Base-by-base conservation (phyloP, 1,140 invertebrate genomes). In the Cydia fagiglandana region DNA sequence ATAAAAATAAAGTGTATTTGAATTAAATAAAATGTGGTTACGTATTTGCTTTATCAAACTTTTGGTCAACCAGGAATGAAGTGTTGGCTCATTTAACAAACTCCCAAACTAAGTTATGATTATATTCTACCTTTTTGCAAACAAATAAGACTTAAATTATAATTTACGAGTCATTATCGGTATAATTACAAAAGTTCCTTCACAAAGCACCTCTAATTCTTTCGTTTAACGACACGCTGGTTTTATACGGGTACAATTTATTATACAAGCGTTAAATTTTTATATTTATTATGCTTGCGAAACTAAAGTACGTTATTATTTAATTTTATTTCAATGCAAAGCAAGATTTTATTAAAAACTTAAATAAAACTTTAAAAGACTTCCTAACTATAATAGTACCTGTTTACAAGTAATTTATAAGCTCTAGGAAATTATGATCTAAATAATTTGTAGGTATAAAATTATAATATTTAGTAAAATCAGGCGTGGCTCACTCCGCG, bases 141-240 rank as follows among this genome's bases (percentile, higher is more conserved):
- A 24, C 7, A 61, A 61, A 24, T 61, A 12, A 24, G 7, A 24
- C 20, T 9, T 61, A 61, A 61, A 61, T 61, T 61, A 10, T 12
- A 61, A 61, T 61, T 61, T 24, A 61, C 56, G 56, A 4, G 56
- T 7, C 56, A 24, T 61, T 24, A 61, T 61, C 56, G 56, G 56
- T 24, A 24, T 61, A 61, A 61, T 61, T 24, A 61, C 56, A 5
- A 61, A 61, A 61, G 56, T 61, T 61, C 7, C 4, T 61, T 61
- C 4, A 61, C 20, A 61, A 61, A 61, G 56, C 20, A 24, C 17
- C n/a, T 24, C 3, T 12, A 61, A 61, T 61, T 61, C 53, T 61
- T 61, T 2, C 17, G 1, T 20, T 61, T 61, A 10, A 20, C 7
- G n/a, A 17, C 53, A 56, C 53, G 20, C 17, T 61, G 56, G 20